phyloP scores from a whole-genome alignment of 2,797 vertebrate species.

The Brotogeris chrysoptera region DNA sequence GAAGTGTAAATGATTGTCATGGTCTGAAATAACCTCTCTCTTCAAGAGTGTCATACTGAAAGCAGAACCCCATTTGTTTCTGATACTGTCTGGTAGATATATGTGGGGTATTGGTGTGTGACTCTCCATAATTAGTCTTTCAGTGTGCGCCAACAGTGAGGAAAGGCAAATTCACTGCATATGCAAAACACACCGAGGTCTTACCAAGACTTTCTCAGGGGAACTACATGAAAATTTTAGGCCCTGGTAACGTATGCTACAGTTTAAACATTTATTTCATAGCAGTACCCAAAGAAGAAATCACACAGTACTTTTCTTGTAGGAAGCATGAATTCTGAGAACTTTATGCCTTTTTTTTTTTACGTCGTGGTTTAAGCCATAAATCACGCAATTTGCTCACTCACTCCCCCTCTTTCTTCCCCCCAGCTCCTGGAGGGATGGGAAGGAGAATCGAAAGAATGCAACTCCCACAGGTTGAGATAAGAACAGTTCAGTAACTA shows the following conservation, averaged over 20 bases:
- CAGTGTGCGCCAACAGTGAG: not conserved
- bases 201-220: not conserved
- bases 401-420: too few relatives aligned
- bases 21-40: not conserved
- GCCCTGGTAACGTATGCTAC: not conserved
- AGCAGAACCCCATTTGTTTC: not conserved
- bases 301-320: not conserved
- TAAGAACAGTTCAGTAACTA: too few relatives aligned
- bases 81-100: not conserved
- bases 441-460: too few relatives aligned
- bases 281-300: not conserved
- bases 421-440: too few relatives aligned
- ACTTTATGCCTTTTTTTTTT: not conserved
- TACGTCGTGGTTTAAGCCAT: too few relatives aligned
- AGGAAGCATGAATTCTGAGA: not conserved
- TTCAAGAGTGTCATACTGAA: not conserved
- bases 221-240: not conserved
- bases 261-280: not conserved
- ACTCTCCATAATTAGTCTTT: not conserved
- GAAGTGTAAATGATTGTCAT: not conserved
- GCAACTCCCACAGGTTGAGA: too few relatives aligned
- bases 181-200: not conserved
- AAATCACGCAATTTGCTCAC: too few relatives aligned
- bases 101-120: not conserved
- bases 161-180: not conserved